Percentiles rank a stretch among this genome's conserved stretches.
Conservation (phyloP, 2,797 vertebrate genomes). For the Gambelia wislizenii region DNA sequence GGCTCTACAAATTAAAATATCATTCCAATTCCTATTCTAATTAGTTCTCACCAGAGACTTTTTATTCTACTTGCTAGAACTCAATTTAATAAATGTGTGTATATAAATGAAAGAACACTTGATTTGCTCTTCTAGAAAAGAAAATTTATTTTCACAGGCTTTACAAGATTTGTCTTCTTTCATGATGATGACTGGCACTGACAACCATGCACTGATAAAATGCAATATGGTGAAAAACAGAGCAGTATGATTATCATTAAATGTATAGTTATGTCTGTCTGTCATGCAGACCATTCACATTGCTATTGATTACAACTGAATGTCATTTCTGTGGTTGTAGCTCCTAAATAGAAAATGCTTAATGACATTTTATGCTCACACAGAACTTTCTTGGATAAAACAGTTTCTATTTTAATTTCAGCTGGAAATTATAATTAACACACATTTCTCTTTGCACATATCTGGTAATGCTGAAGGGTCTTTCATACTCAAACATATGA, state of each 20-base stretch:
- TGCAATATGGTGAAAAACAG: constrained; percentile 27
- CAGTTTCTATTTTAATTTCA: neutral
- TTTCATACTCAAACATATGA: neutral
- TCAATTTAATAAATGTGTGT: constrained; percentile 59
- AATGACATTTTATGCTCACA: neutral
- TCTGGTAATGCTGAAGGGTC: neutral
- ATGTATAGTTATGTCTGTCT: neutral
- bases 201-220: constrained; percentile 28
- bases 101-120: constrained; percentile 56
- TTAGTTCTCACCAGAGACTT: constrained; percentile 64
- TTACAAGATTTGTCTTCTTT: constrained; percentile 5
- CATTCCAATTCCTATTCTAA: constrained; percentile 64
- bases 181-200: constrained; percentile 25
- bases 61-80: constrained; percentile 60
- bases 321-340: neutral
- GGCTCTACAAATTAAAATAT: constrained; percentile 67
- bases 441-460: neutral
- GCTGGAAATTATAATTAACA: neutral
- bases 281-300: neutral
- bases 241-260: neutral
- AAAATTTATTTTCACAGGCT: constrained; percentile 59
- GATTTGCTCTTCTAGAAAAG: constrained; percentile 49
- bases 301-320: neutral
- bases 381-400: no score
- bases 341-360: neutral